These are phyloP conservation scores for Neolamprologus multifasciatus DNA, from an alignment of 2,797 vertebrate species.

Conservation along the genomic window DNA sequence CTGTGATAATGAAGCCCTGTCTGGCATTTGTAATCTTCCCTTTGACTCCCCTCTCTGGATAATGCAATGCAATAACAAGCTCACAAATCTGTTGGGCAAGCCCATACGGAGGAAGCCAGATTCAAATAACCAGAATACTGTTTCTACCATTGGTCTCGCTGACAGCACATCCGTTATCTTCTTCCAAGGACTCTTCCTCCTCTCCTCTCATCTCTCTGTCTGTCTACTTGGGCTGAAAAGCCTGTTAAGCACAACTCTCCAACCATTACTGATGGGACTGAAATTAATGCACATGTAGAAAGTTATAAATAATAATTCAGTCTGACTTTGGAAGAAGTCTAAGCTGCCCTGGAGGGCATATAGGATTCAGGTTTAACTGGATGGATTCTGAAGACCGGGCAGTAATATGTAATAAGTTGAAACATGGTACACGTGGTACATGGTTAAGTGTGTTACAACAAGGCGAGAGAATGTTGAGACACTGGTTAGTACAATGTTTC, in stretches of 20 bases:
- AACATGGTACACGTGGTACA: neutral
- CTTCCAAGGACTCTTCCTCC: conserved; percentile 24
- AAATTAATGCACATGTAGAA: conserved; percentile 24
- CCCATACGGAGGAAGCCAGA: conserved; percentile 35
- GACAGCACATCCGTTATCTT: conserved; percentile 26
- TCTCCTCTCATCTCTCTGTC: neutral
- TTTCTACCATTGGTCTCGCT: conserved; percentile 41
- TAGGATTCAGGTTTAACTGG: neutral
- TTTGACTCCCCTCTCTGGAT: conserved; percentile 42
- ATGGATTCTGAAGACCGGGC: neutral
- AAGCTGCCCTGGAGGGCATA: neutral
- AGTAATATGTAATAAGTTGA: neutral
- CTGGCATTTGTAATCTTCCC: conserved; percentile 53
- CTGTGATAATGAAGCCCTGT: conserved; percentile 42
- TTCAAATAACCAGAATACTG: conserved; percentile 33
- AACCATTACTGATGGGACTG: conserved; percentile 6
- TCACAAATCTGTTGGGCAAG: conserved; percentile 49
- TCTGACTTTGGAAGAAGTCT: neutral
- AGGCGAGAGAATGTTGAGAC: neutral
- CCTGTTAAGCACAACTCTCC: conserved; percentile 13
- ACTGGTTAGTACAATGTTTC: neutral
- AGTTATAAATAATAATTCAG: neutral
- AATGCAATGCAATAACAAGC: conserved; percentile 55
- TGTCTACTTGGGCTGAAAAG: conserved; percentile 4
- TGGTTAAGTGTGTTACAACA: neutral